Base-by-base conservation (phyloP, 2,888 invertebrate species). In the Microctonus hyperodae region DNA sequence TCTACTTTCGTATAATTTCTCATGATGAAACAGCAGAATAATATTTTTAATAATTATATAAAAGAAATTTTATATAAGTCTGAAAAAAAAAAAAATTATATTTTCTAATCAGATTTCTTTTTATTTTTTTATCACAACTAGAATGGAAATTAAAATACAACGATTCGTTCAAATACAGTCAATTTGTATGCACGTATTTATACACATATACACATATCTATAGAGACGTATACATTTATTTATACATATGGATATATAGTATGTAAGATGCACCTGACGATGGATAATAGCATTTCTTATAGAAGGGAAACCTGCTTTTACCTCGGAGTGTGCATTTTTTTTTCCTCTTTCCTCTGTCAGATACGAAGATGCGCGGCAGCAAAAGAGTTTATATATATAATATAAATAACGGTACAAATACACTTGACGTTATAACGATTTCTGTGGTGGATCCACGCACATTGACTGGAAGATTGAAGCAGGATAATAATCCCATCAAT, bases 351-450 rank as follows among this genome's bases (percentile, higher is more conserved):
- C 16, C 16, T 44, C 31, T 60, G 50, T 35, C 53, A 62, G 62
- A 20, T 35, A 62, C 35, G 37, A 37, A 22, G 25, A 62, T n/a
- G 61, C 40, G 13, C 35, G 37, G 16, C 50, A 23, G 53, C 22
- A 25, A 44, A 23, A 22, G 48, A 6, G 51, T 31, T 13, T 35
- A n/a, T 53, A 51, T 23, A 58, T 35, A 37, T 28, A 28, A 60
- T 53, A 53, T 62, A 62, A 37, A 25, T 62, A 62, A 62, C 62
- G 62, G 62, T 62, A 62, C 53, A 37, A 23, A 62, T 53, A 55
- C 31, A 62, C 53, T 37, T 37, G 37, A 51, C 23, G 62, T 62
- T 44, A 44, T 44, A 44, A 44, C 16, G 53, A 11, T 40, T n/a
- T 23, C 35, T 22, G 25, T 16, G 37, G 6, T 55, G 33, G 13